Evolutionary conservation across 2,113 vertebrate species (phyloP), one percentile per base, ranked within the genome.

Genomic region (Notothenia coriiceps): DNA sequence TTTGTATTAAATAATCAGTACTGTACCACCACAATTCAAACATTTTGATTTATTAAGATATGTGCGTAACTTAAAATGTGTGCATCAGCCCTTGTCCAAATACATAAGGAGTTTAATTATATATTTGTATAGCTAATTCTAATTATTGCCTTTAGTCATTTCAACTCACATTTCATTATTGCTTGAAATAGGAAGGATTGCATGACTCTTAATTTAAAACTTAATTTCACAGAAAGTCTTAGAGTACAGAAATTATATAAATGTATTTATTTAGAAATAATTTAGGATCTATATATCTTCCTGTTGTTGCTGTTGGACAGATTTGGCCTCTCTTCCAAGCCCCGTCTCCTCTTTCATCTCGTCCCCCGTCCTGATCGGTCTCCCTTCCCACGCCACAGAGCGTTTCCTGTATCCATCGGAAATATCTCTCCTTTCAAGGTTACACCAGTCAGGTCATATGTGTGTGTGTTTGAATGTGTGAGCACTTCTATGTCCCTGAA

Each of bases 351-450:
- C 25, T 85, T 83, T 76, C 22, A 10, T 65, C 49, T 46, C 25
- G 29, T 74, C 52, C 29, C 40, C 22, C 77, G 52, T 70, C 80
- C 71, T 85, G 54, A 83, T 57, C 57, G 70, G 59, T 87, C 62
- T 72, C 55, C 25, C 13, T 70, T 70, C 75, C 55, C 73, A 77
- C 33, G 35, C 68, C 67, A 13, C 65, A 52, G 49, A 73, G 60
- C 5, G 13, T 68, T 82, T 89, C 80, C 83, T 91, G 74, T 70
- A 77, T 77, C 74, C 60, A 88, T 88, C 35, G 82, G 81, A 90
- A 89, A 84, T 47, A 15, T 77, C 84, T 93, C 87, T 74, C 70
- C 79, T 92, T 94, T 93, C 93, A 92, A 91, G 90, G 93, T 92
- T 94, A 89, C 47, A 76, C 12, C 52, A 84, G 71, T 84, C 76